phyloP scores from a whole-genome alignment of 53 echinoderm and acorn worm species.

The Pentamera pediparva region DNA sequence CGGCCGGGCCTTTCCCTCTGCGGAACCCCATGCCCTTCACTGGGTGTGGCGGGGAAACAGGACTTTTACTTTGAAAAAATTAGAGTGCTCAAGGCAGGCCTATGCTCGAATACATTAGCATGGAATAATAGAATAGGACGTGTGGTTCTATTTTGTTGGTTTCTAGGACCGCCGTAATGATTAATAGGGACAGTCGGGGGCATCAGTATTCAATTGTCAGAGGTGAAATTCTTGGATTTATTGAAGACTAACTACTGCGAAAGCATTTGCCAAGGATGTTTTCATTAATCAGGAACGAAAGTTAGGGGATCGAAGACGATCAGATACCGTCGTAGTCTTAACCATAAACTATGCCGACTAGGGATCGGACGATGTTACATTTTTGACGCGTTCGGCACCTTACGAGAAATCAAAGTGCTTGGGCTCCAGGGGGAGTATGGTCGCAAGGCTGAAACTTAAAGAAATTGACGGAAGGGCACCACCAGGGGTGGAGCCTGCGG shows the following conservation, averaged over 20 bases:
- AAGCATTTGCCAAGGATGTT: conserved; percentile 69
- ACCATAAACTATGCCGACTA: conserved; percentile 63
- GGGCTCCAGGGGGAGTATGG: conserved; percentile 69
- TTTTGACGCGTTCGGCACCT: conserved; percentile 45
- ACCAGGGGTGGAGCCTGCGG: conserved; percentile 94
- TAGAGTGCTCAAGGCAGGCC: conserved; percentile 51
- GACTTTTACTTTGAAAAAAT: conserved; percentile 59
- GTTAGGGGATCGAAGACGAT: conserved; percentile 74
- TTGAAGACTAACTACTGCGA: conserved; percentile 49
- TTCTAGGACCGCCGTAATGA: conserved; percentile 21
- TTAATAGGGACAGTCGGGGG: conserved; percentile 27
- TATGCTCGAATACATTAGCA: conserved; percentile 22
- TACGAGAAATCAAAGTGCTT: conserved; percentile 62
- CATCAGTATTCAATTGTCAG: conserved; percentile 45
- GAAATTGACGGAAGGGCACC: conserved; percentile 96
- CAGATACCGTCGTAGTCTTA: conserved; percentile 74
- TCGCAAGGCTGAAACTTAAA: conserved; percentile 93
- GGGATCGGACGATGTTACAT: conserved; percentile 45
- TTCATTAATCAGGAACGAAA: conserved; percentile 35
- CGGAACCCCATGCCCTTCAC: neutral
- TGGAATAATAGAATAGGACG: conserved; percentile 67
- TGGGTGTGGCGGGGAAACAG: neutral
- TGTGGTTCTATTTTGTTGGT: conserved; percentile 60
- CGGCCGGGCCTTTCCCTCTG: conserved; percentile 1
- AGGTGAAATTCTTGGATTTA: conserved; percentile 61